Evolutionary conservation across 1,140 invertebrate species (phyloP), one percentile per base, ranked within the genome.

Genomic region (Vanessa tameamea): DNA sequence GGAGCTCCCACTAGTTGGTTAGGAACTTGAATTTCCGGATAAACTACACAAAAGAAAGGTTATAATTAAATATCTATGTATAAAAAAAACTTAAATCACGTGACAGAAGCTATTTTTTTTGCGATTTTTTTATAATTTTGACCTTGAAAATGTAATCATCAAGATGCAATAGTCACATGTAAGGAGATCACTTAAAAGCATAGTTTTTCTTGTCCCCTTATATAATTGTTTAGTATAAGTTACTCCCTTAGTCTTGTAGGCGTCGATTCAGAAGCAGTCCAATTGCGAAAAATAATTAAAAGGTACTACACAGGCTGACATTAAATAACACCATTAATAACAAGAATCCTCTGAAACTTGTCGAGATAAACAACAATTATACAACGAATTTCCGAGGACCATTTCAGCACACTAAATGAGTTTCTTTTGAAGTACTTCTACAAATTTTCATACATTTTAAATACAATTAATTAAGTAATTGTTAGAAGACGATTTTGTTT

Each of bases 1-100:
- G 97, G 97, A 59, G 97, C 97, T 12, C 97, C 96, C 47, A 98
- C 96, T 84, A 98, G 93, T 94, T 98, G 97, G 94, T 97, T 98
- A 48, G 97, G 97, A 66, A 98, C 97, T 92, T 97, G 96, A 85
- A 98, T 97, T 77, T 97, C 95, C 14, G 97, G 97, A 87, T 96
- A 95, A 95, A 98, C 97, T 98, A 94, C 55, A 93, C 94, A 72
- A 81, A 73, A 79, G 3, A 50, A 31, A 51, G 5, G 6, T 31
- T 0, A 31, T 31, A 31, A 31, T 31, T 31, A 31, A 3, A 31
- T 2, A 31, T 6, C 26, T 31, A 12, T 23, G 4, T 6, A 16
- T 0, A 16, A 47, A n/a, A 47, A 15, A 6, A n/a, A 6, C n/a
- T 15, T n/a, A 6, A 47, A 20, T 64, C 15, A 66, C 20, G 13